phyloP scores from a whole-genome alignment of 2,888 invertebrate genomes.

The Ophion obscuratus region DNA sequence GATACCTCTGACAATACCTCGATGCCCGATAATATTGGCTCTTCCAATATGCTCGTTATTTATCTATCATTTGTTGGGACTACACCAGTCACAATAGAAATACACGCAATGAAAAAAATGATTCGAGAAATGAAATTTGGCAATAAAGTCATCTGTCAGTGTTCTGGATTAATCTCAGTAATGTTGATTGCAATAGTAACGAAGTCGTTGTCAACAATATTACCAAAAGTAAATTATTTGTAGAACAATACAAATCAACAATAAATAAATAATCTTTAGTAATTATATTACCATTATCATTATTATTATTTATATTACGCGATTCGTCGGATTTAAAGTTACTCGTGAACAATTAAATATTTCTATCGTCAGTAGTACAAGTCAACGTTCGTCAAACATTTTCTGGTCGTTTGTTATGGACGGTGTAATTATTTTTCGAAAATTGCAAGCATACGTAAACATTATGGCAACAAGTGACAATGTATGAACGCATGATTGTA shows the following conservation, averaged over 20 bases:
- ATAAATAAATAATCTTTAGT: no score
- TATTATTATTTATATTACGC: no score
- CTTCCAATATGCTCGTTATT: neutral
- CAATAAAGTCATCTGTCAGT: no score
- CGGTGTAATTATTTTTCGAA: neutral
- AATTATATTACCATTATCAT: no score
- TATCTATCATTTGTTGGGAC: neutral
- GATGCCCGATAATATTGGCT: neutral
- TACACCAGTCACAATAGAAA: neutral
- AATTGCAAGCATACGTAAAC: conserved; percentile 17
- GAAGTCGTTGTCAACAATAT: no score
- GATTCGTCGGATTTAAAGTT: neutral
- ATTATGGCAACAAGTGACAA: conserved; percentile 60
- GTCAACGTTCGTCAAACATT: conserved; percentile 1
- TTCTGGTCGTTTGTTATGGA: neutral
- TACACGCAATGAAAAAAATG: neutral
- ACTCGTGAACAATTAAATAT: neutral
- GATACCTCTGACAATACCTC: conserved; percentile 6
- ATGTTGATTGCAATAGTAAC: no score
- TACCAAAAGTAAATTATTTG: no score
- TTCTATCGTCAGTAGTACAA: neutral
- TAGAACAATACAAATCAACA: no score
- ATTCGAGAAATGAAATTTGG: no score
- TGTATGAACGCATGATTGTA: conserved; percentile 37
- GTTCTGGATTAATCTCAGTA: no score